Percentiles rank a stretch among this genome's conserved stretches.
Conservation (phyloP, 2,888 invertebrate genomes). For the Malachius bipustulatus region DNA sequence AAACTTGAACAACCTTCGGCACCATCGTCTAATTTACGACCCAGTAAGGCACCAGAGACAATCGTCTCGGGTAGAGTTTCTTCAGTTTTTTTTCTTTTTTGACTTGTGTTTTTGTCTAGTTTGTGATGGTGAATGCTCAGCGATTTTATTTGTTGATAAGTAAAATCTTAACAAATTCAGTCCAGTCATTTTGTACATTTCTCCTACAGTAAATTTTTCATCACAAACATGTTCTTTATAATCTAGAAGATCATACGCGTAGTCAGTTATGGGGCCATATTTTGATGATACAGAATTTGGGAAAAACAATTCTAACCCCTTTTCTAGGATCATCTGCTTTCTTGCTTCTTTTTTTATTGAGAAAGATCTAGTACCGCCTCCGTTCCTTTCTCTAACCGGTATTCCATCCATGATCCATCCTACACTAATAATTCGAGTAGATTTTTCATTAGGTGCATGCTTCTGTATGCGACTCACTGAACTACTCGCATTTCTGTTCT, state of each 20-base stretch:
- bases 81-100: no score
- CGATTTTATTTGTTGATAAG: conserved; percentile 12
- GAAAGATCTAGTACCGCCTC: conserved; percentile 9
- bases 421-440: conserved; percentile 10
- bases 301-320: conserved; percentile 12
- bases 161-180: conserved; percentile 14
- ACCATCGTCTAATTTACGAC: no score
- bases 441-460: conserved; percentile 10
- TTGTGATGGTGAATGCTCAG: conserved; percentile 1
- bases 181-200: conserved; percentile 13
- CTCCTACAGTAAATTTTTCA: no score
- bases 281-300: conserved; percentile 11
- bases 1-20: no score
- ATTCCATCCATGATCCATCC: conserved; percentile 10
- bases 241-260: no score
- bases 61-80: no score
- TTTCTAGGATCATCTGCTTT: conserved; percentile 9
- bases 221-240: no score
- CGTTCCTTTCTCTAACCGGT: conserved; percentile 9
- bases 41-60: no score
- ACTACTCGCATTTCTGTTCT: no score
- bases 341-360: conserved; percentile 10
- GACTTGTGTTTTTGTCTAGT: conserved; percentile 1
- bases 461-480: no score
- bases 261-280: conserved; percentile 12